These are phyloP conservation scores for Pecten maximus DNA, from an alignment of 2,888 invertebrate genomes.

Conservation along the genomic window DNA sequence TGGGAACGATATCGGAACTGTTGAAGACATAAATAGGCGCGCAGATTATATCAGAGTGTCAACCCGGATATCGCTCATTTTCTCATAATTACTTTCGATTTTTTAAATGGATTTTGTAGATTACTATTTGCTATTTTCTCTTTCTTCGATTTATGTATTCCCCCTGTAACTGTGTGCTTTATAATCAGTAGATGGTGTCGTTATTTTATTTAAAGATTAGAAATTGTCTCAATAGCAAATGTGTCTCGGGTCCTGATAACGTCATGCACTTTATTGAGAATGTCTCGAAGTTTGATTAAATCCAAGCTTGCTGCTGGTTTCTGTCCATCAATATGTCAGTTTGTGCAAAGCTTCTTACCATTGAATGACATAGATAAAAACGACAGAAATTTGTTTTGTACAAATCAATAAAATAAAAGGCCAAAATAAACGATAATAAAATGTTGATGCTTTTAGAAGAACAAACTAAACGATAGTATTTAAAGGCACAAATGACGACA, in stretches of 20 bases:
- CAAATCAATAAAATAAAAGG: no score
- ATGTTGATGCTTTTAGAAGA: no score
- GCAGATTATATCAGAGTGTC: background rate
- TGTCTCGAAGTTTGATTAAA: background rate
- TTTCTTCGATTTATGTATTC: background rate
- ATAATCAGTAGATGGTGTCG: background rate
- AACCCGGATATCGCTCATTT: slow-evolving; percentile 14
- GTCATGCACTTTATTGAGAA: background rate
- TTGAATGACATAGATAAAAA: no score
- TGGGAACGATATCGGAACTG: background rate
- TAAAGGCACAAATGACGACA: no score
- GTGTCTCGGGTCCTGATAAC: background rate
- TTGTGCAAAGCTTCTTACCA: background rate
- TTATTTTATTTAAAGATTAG: background rate
- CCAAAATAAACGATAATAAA: no score
- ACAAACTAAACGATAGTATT: no score
- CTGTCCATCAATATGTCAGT: background rate
- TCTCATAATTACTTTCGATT: slow-evolving; percentile 28
- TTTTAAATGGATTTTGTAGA: slow-evolving; percentile 19
- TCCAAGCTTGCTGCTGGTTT: background rate
- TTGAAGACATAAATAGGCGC: background rate
- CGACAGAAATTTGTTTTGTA: no score
- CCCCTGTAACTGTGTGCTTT: background rate
- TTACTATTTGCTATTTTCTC: background rate
- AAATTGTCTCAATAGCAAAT: background rate